Evolutionary conservation across 2,797 vertebrate species (phyloP), one percentile per base, ranked within the genome.

Genomic region (Cetoscarus ocellatus): DNA sequence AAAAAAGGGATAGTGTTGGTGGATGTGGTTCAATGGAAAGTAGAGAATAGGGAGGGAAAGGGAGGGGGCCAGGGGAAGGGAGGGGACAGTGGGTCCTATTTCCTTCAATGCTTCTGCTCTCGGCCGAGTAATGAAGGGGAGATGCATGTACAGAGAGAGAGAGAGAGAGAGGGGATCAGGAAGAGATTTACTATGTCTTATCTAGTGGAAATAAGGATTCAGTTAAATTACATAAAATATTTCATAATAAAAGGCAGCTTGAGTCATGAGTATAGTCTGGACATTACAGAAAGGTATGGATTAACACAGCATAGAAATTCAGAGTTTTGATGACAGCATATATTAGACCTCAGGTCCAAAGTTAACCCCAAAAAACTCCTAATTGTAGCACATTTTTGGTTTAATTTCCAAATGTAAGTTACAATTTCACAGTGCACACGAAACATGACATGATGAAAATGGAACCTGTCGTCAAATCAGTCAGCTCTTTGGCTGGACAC

Each of bases 21-120:
- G 57, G 3, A 53, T 73, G 77, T 75, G 73, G 78, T 67, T 84
- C 75, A 89, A 87, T 89, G 92, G 84, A 92, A 91, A 92, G 83
- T 87, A 69, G 75, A 83, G 89, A 79, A 77, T 51, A 77, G 81
- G 81, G 85, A 85, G 82, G 86, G 84, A 72, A 74, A 63, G 71
- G 74, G 73, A 80, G 86, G 83, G 74, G 78, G 74, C 61, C 38
- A 57, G 68, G 52, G 73, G 68, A 65, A 70, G 87, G 87, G 86
- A 82, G 80, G 83, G 82, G 85, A 72, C 83, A 71, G 75, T 61
- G 74, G 77, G 60, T 88, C 61, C 80, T 83, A 73, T 90, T 91
- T 88, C 90, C 87, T 85, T 55, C 82, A 82, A 88, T 88, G 85
- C 77, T 79, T 83, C 75, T 70, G 27, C 79, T 71, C 71, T 82